Base-by-base conservation (phyloP, 1,140 invertebrate genomes). In the Drosophila arizonae region DNA sequence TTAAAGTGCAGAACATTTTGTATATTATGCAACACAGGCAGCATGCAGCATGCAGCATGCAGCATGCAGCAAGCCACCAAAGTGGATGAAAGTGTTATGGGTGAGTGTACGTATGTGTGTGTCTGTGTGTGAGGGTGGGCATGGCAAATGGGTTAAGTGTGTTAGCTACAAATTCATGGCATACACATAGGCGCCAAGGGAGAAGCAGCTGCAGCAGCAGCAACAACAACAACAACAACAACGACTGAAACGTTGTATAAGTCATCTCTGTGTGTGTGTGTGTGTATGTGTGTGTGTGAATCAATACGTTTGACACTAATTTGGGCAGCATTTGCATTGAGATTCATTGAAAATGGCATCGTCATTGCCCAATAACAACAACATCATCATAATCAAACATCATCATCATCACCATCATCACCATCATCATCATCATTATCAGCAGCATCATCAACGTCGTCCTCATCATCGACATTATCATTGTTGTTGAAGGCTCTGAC, bases 241-340 rank as follows among this genome's bases (percentile, higher is more conserved):
- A 24, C 65, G 61, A 45, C 48, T 11, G 17, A 57, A 51, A 72
- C 78, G 55, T 69, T 81, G 17, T 26, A 6, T 4, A 11, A 39
- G 36, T 39, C 10, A 11, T 60, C 30, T 15, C 2, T 61, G 11
- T 57, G 51, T 62, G 6, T 15, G 13, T 39, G 13, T 60, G 36
- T 48, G 17, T 65, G n/a, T 76, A 43, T 65, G n/a, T 76, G 48
- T 39, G 62, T 43, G 28, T 56, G 56, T 74, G 62, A 87, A 79
- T 87, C 82, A 87, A 87, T 86, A 87, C 75, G 72, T 87, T 87
- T 87, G 81, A 86, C 81, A 86, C 79, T 86, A 86, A 86, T 86
- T 86, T 87, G 79, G 81, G 74, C 71, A 76, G 72, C 71, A 78
- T 86, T 86, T 85, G 80, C 80, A 85, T 85, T 84, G 80, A 73